Conservation (phyloP, 2,113 vertebrate genomes). For the Gymnogyps californianus region DNA sequence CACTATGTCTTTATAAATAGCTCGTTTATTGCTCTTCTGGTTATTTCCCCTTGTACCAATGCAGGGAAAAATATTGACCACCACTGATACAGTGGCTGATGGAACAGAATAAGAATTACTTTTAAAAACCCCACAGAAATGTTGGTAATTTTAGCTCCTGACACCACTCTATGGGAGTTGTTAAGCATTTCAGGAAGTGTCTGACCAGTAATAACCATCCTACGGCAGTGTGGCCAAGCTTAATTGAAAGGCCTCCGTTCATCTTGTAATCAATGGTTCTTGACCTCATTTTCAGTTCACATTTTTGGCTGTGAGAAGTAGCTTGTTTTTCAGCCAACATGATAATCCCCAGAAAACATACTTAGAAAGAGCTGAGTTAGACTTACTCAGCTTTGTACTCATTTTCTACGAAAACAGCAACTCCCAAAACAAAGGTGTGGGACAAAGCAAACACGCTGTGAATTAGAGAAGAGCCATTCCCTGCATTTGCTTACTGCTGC, state of each 20-base stretch:
- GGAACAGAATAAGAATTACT: neutral
- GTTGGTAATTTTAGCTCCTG: slow-evolving; percentile 66
- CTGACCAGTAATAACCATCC: slow-evolving; percentile 32
- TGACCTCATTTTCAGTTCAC: slow-evolving; percentile 14
- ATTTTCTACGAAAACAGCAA: neutral
- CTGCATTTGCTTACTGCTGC: neutral
- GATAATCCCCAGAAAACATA: neutral
- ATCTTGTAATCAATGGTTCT: slow-evolving; percentile 17
- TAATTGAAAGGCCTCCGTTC: slow-evolving; percentile 36
- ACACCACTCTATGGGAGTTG: slow-evolving; percentile 57
- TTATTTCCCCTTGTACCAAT: neutral
- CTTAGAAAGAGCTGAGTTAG: neutral
- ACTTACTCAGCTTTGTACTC: neutral
- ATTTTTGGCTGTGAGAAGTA: slow-evolving; percentile 33
- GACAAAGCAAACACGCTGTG: slow-evolving; percentile 7
- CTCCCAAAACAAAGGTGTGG: slow-evolving; percentile 25
- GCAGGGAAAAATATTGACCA: neutral
- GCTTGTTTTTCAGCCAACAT: slow-evolving; percentile 35
- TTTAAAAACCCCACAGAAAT: neutral
- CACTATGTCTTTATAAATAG: neutral
- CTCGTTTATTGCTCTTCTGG: neutral
- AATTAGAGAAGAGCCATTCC: slow-evolving; percentile 1
- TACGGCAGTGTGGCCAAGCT: neutral
- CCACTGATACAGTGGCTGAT: neutral
- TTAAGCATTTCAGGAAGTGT: slow-evolving; percentile 70